Percentiles rank a stretch among this genome's conserved stretches.
phyloP scores from a whole-genome alignment of 2,797 vertebrate species.

The Echeneis naucrates region DNA sequence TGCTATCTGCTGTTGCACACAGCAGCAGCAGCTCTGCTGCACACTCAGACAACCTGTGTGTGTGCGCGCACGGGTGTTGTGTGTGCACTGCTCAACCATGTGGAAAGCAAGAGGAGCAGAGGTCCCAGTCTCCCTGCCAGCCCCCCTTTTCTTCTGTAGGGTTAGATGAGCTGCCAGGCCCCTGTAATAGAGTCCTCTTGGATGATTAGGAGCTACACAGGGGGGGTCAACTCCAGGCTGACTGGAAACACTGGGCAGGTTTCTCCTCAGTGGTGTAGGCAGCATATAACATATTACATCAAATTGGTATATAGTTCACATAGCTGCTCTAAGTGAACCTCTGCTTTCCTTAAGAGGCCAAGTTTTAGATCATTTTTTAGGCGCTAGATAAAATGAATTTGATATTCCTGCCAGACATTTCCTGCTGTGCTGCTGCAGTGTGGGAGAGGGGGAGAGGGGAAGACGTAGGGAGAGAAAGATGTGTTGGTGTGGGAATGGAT shows the following conservation, averaged over 20 bases:
- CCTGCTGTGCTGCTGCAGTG: slow-evolving; percentile 49
- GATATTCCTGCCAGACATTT: slow-evolving; percentile 49
- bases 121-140: slow-evolving; percentile 83
- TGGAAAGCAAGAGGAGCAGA: slow-evolving; percentile 85
- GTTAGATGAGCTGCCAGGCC: slow-evolving; percentile 94
- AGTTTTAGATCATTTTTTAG: slow-evolving; percentile 53
- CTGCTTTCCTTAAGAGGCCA: slow-evolving; percentile 41
- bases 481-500: slow-evolving; percentile 68
- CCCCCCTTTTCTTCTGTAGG: slow-evolving; percentile 82
- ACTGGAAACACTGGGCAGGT: slow-evolving; percentile 70
- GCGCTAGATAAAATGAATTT: slow-evolving; percentile 42
- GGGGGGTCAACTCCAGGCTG: slow-evolving; percentile 90
- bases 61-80: slow-evolving; percentile 48
- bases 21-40: slow-evolving; percentile 74
- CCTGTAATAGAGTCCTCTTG: slow-evolving; percentile 97
- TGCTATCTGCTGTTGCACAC: slow-evolving; percentile 77
- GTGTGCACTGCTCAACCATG: slow-evolving; percentile 73
- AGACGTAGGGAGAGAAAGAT: slow-evolving; percentile 35
- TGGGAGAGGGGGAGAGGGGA: slow-evolving; percentile 8
- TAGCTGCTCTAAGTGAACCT: slow-evolving; percentile 11
- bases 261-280: slow-evolving; percentile 52
- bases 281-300: slow-evolving; percentile 57
- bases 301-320: slow-evolving; percentile 40
- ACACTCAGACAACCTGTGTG: slow-evolving; percentile 64
- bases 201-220: slow-evolving; percentile 93